phyloP scores from a whole-genome alignment of 2,888 invertebrate species.

The Lasioglossum oenotherae region DNA sequence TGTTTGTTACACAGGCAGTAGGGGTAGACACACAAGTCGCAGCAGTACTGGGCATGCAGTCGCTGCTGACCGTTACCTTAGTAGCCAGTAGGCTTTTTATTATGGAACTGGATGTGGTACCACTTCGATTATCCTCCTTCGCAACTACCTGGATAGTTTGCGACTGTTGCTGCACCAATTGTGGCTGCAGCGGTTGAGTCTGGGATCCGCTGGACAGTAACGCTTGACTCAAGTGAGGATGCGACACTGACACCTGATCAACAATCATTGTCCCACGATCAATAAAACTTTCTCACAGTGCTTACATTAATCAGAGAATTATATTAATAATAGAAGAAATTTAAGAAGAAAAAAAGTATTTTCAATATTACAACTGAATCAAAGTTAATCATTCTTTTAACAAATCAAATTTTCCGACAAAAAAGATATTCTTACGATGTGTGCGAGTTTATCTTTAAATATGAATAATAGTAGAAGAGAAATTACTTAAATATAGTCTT shows the following conservation, averaged over 20 bases:
- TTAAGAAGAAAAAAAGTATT: not conserved
- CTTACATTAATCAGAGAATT: not conserved
- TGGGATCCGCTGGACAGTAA: conserved; percentile 85
- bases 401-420: conserved; percentile 10
- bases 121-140: conserved; percentile 81
- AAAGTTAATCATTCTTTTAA: conserved; percentile 64
- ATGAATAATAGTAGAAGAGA: not conserved
- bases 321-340: not conserved
- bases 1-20: conserved; percentile 84
- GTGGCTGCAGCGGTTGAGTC: conserved; percentile 69
- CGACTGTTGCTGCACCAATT: conserved; percentile 71
- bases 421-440: not conserved
- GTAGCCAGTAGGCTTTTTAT: conserved; percentile 97
- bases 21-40: conserved; percentile 83
- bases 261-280: conserved; percentile 59
- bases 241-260: conserved; percentile 86
- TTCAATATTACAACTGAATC: not conserved
- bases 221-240: conserved; percentile 88
- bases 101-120: conserved; percentile 90
- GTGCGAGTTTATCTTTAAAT: not conserved
- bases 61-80: conserved; percentile 90
- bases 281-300: conserved; percentile 44
- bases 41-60: conserved; percentile 85
- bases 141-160: conserved; percentile 79
- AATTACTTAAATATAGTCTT: not conserved